Evolutionary conservation across 2,888 invertebrate species (phyloP), one percentile per base, ranked within the genome.

Genomic region (Torymus texanus): DNA sequence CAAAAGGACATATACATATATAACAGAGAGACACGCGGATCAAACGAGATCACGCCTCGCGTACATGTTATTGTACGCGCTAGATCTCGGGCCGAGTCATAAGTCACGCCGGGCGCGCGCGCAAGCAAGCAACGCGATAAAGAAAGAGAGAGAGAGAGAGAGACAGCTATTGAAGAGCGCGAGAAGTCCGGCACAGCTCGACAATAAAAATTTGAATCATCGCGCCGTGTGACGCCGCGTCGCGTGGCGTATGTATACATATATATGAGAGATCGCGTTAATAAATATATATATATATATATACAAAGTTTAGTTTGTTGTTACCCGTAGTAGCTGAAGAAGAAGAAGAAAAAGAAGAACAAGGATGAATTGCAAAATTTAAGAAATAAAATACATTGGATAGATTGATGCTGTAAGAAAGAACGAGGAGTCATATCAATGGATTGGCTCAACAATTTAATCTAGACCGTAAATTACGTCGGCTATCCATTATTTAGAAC

Each of bases 181-280:
- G 13, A 59, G 71, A 41, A 24, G 18, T 58, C 2, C 4, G 14
- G 18, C 8, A 13, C 29, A 13, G 14, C 29, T 18, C 18, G 51
- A 65, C 59, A 62, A 65, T 61, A 75, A 75, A 67, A 75, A 79
- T 79, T 79, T 72, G 67, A 79, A 65, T 79, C 72, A 79, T 75
- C 75, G 55, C 14, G 58, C 56, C 66, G 59, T 61, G 21, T 51
- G 5, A 29, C 29, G 24, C 29, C 4, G 29, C 0, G 29, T 29
- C 29, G 29, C 29, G 29, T 29, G 29, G 4, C 4, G 2, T 5
- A 3, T 5, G 29, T 29, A 29, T 29, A 29, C n/a, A n/a, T 29
- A 29, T 5, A 29, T 21, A 21, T 21, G 21, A 21, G 29, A 5
- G 29, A 29, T 29, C 29, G 5, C 29, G 29, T 2, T 5, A 5